phyloP scores from a whole-genome alignment of 2,888 invertebrate species.

The Biston betularia region DNA sequence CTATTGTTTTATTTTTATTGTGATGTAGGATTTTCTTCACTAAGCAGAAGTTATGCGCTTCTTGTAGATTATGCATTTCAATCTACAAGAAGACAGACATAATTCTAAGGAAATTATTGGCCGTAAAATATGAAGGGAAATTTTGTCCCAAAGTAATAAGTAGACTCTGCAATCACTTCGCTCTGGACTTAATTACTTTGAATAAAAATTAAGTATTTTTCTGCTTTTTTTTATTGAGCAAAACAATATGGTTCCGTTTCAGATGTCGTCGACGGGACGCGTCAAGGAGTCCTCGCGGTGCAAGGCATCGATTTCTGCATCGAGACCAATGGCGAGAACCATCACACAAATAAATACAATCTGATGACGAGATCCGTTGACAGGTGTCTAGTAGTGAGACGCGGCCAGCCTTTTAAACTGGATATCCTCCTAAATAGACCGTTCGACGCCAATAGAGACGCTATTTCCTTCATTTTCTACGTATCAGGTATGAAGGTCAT shows the following conservation, averaged over 20 bases:
- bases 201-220: not conserved
- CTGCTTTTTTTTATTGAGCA: no score
- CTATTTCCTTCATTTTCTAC: conserved; percentile 93
- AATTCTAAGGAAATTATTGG: no score
- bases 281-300: conserved; percentile 88
- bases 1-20: no score
- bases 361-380: conserved; percentile 87
- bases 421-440: conserved; percentile 91
- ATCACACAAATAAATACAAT: conserved; percentile 92
- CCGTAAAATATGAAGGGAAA: no score
- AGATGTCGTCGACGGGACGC: conserved; percentile 81
- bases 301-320: conserved; percentile 91
- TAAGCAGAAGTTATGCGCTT: not conserved
- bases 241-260: conserved; percentile 50
- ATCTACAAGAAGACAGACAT: no score
- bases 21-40: no score
- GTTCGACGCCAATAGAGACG: conserved; percentile 91
- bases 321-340: conserved; percentile 90
- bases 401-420: conserved; percentile 93
- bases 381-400: conserved; percentile 90
- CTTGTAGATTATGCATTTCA: not conserved
- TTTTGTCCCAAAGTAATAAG: no score
- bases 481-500: conserved; percentile 86
- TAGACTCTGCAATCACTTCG: no score
- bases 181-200: not conserved